phyloP scores from a whole-genome alignment of 2,888 invertebrate genomes.

The Polydrusus pterygomalis region DNA sequence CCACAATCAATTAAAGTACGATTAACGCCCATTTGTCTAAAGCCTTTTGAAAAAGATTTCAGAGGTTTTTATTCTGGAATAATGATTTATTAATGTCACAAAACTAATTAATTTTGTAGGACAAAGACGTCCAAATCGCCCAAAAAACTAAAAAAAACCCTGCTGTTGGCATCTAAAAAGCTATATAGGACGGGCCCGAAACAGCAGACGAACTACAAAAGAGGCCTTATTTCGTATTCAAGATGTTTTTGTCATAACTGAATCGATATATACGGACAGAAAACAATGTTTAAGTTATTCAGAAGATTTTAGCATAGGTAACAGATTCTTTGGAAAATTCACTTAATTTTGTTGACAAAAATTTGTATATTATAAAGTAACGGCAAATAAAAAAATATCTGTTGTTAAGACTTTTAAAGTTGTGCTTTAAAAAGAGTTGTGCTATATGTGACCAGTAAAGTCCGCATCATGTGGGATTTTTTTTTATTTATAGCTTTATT shows the following conservation, averaged over 20 bases:
- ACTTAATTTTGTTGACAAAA: no score
- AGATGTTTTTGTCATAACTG: slow-evolving; percentile 43
- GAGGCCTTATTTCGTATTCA: slow-evolving; percentile 47
- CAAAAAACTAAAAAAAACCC: slow-evolving; percentile 41
- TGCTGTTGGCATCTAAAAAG: slow-evolving; percentile 33
- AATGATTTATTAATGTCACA: slow-evolving; percentile 41
- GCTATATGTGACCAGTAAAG: no score
- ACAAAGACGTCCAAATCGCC: slow-evolving; percentile 41
- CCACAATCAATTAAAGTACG: slow-evolving; percentile 27
- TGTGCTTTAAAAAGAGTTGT: no score
- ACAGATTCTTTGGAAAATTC: no score
- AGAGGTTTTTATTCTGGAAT: slow-evolving; percentile 36
- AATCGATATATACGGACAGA: slow-evolving; percentile 26
- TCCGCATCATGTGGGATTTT: no score
- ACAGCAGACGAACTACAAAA: slow-evolving; percentile 32
- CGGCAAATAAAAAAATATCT: no score
- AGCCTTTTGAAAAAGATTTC: slow-evolving; percentile 36
- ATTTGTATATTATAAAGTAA: no score
- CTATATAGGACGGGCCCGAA: slow-evolving; percentile 22
- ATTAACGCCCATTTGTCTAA: slow-evolving; percentile 33
- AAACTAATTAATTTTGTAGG: slow-evolving; percentile 47
- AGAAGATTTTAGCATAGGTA: neutral
- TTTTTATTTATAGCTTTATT: no score
- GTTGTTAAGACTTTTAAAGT: no score
- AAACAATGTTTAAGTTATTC: slow-evolving; percentile 4